Conservation (phyloP, 2,113 vertebrate genomes). For the Gallinago media region DNA sequence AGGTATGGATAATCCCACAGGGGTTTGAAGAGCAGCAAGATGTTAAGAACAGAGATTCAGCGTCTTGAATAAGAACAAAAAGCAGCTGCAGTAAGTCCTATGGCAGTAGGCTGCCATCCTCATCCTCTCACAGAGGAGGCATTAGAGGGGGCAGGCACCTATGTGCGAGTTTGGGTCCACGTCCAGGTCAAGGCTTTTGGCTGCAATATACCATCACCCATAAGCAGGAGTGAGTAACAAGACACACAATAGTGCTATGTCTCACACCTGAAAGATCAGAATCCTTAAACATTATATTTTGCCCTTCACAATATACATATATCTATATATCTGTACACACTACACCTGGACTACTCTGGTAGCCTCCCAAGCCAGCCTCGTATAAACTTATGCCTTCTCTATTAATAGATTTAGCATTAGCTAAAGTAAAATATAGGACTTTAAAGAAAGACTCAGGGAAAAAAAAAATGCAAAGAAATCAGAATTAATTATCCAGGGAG, state of each 20-base stretch:
- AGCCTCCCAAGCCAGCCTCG: not conserved
- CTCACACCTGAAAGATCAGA: not conserved
- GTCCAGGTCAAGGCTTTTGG: not conserved
- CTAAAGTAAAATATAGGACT: not conserved
- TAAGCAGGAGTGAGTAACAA: fast-evolving
- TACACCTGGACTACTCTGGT: not conserved
- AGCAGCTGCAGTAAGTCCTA: fast-evolving
- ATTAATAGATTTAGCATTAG: not conserved
- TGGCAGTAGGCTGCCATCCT: fast-evolving
- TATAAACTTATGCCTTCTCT: not conserved
- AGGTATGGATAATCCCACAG: not conserved
- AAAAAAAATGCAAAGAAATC: not conserved
- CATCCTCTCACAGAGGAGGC: not conserved
- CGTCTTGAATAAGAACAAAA: not conserved
- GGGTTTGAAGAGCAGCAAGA: not conserved
- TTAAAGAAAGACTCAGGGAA: not conserved
- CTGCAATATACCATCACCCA: not conserved
- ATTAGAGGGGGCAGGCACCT: fast-evolving
- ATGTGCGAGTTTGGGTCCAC: fast-evolving
- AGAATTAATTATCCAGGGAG: not conserved
- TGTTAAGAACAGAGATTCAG: not conserved
- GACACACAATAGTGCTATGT: fast-evolving
- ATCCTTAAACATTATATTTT: not conserved
- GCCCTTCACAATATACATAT: not conserved
- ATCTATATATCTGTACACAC: not conserved